Evolutionary conservation across 92 coral and sea anemone genomes (phyloP).

Genomic region (Paragorgia papillata): DNA sequence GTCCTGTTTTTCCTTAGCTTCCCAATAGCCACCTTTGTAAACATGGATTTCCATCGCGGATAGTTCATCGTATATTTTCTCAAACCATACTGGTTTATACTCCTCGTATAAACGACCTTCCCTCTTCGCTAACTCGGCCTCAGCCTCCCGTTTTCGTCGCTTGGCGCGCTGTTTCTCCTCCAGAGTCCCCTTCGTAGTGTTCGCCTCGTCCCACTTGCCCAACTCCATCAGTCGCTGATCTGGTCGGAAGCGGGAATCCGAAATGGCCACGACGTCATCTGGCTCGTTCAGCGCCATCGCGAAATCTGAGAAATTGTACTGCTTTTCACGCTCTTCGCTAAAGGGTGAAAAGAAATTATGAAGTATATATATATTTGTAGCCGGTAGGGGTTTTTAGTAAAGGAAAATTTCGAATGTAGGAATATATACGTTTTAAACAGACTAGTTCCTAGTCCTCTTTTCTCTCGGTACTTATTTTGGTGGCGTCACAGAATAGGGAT

Average conservation of each 20-base stretch:
- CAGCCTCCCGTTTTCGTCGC: slow-evolving; percentile 82
- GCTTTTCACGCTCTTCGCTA: slow-evolving; percentile 76
- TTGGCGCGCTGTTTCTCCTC: slow-evolving; percentile 95
- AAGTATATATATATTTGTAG: too few species aligned
- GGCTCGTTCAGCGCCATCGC: slow-evolving; percentile 82
- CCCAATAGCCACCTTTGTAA: slow-evolving; percentile 99
- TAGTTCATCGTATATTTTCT: slow-evolving; percentile 80
- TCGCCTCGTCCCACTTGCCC: slow-evolving; percentile 94
- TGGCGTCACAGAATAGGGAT: too few species aligned
- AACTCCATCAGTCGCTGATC: slow-evolving; percentile 97
- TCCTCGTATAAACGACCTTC: slow-evolving; percentile 91
- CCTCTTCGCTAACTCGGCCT: slow-evolving; percentile 71
- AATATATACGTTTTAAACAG: too few species aligned
- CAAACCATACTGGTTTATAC: slow-evolving; percentile 94
- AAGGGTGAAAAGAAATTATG: not conserved
- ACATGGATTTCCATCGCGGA: slow-evolving; percentile 76
- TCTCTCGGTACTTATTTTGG: too few species aligned
- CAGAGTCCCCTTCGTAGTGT: slow-evolving; percentile 84
- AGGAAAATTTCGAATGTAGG: too few species aligned
- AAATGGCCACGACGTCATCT: slow-evolving; percentile 78
- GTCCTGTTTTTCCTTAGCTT: slow-evolving; percentile 89
- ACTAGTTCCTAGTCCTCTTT: too few species aligned
- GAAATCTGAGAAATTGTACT: slow-evolving; percentile 84
- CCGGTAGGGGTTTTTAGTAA: too few species aligned
- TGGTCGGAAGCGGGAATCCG: slow-evolving; percentile 92